These are phyloP conservation scores for Tichodroma muraria DNA, from an alignment of 2,113 vertebrate genomes.

Conservation along the genomic window DNA sequence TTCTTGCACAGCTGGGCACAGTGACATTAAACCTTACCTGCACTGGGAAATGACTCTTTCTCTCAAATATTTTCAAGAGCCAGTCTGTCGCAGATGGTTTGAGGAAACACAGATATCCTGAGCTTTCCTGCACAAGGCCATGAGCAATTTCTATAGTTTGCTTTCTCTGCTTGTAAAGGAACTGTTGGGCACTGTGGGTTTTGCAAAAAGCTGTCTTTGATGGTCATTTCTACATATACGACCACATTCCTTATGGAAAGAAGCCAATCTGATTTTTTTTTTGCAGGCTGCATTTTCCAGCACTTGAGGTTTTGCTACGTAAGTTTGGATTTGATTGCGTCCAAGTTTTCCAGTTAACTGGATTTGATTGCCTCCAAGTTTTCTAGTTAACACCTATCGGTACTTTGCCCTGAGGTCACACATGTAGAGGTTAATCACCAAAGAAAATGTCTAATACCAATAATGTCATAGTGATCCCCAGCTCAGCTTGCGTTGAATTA, in stretches of 20 bases:
- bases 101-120: not conserved
- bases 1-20: not conserved
- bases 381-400: not conserved
- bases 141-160: not conserved
- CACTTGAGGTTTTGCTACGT: not conserved
- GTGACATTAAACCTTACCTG: not conserved
- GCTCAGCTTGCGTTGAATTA: not conserved
- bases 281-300: not conserved
- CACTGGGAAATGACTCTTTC: not conserved
- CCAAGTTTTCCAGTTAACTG: not conserved
- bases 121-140: not conserved
- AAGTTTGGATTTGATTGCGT: not conserved
- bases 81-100: not conserved
- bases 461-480: not conserved
- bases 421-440: not conserved
- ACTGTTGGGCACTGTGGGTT: not conserved
- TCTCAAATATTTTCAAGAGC: not conserved
- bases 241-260: not conserved
- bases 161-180: not conserved
- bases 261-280: not conserved
- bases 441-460: not conserved
- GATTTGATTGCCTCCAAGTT: not conserved
- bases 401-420: not conserved
- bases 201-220: not conserved
- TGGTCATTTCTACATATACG: not conserved